Evolutionary conservation across 2,888 invertebrate genomes (phyloP).

Genomic region (Drosophila atripex): DNA sequence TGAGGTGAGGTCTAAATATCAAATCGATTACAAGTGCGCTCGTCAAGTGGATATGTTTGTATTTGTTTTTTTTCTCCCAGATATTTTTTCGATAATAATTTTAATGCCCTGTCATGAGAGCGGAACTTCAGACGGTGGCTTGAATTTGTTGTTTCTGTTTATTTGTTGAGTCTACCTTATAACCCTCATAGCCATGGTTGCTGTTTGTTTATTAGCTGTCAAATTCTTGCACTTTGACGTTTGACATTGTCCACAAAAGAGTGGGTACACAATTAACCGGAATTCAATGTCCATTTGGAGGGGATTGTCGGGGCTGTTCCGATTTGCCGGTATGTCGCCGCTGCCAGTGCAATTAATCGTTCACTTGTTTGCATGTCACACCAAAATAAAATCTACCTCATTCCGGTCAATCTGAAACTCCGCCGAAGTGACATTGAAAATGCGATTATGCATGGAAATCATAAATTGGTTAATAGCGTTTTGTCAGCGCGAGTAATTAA

Average conservation of each 20-base stretch:
- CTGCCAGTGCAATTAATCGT: slow-evolving; percentile 67
- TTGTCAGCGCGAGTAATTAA: slow-evolving; percentile 63
- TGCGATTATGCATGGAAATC: slow-evolving; percentile 41
- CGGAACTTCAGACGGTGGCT: slow-evolving; percentile 52
- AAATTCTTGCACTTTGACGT: slow-evolving; percentile 78
- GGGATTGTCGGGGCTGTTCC: slow-evolving; percentile 37
- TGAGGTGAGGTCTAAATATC: slow-evolving; percentile 64
- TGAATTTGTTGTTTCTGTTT: slow-evolving; percentile 35
- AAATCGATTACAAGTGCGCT: slow-evolving; percentile 58
- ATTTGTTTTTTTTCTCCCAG: slow-evolving; percentile 8
- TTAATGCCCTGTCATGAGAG: slow-evolving; percentile 66
- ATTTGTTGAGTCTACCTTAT: slow-evolving; percentile 20
- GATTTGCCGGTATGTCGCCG: slow-evolving; percentile 46
- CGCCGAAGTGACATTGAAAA: slow-evolving; percentile 67
- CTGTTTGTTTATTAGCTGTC: slow-evolving; percentile 49
- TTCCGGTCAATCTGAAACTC: slow-evolving; percentile 11
- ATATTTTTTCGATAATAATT: slow-evolving; percentile 47
- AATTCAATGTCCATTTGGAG: slow-evolving; percentile 58
- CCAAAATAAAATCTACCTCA: slow-evolving; percentile 26
- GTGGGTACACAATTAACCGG: slow-evolving; percentile 66
- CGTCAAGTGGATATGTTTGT: slow-evolving; percentile 46
- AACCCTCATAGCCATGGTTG: neutral
- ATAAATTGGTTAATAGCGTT: slow-evolving; percentile 50
- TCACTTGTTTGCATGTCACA: slow-evolving; percentile 68
- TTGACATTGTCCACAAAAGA: slow-evolving; percentile 55